Conservation (phyloP, 53 echinoderm and acorn worm genomes). For the Stichopus horrens region DNA sequence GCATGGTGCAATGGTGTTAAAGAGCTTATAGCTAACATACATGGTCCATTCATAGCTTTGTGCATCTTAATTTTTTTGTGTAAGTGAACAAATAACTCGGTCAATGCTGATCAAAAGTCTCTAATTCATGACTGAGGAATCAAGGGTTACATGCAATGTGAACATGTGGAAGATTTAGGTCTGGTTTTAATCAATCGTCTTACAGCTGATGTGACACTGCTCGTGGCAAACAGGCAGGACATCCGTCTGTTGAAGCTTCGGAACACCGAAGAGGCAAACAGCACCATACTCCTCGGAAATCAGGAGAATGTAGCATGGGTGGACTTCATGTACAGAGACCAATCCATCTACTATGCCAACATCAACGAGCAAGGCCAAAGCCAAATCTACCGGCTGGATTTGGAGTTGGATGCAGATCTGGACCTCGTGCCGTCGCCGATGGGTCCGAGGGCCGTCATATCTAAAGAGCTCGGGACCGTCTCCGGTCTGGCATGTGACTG, state of each 20-base stretch:
- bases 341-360: constrained; percentile 13
- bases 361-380: constrained; percentile 13
- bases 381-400: background rate
- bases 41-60: too few species aligned
- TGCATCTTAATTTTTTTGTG: too few species aligned
- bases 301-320: constrained; percentile 26
- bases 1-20: too few species aligned
- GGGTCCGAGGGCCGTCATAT: constrained; percentile 1
- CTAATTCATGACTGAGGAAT: too few species aligned
- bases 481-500: constrained; percentile 58
- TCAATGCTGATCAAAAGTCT: too few species aligned
- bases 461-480: constrained; percentile 23
- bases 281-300: background rate
- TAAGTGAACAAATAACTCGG: too few species aligned
- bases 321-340: constrained; percentile 19
- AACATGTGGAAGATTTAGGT: too few species aligned
- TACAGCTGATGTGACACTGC: background rate
- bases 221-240: constrained; percentile 31
- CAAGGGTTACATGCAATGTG: too few species aligned
- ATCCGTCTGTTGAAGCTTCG: background rate
- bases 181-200: too few species aligned
- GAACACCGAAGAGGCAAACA: background rate
- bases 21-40: too few species aligned
- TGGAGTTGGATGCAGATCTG: background rate
- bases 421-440: background rate